phyloP scores from a whole-genome alignment of 2,888 invertebrate species.

The Iphiclides podalirius region DNA sequence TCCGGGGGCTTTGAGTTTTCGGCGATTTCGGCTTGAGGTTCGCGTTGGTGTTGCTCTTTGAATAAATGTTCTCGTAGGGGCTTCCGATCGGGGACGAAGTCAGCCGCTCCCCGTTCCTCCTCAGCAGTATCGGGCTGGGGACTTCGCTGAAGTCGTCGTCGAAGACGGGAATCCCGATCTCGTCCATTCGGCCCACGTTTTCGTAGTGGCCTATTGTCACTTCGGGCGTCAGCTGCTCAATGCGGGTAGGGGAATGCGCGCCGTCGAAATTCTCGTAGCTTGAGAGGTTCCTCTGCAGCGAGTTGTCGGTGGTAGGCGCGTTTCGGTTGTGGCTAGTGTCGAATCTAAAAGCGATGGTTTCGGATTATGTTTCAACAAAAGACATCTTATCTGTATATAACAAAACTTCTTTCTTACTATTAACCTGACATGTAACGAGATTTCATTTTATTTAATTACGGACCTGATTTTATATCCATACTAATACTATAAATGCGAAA shows the following conservation, averaged over 20 bases:
- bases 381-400: too few relatives aligned
- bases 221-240: slow-evolving; percentile 54
- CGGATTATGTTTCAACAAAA: too few relatives aligned
- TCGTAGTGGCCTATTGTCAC: slow-evolving; percentile 55
- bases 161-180: slow-evolving; percentile 69
- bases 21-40: slow-evolving; percentile 69
- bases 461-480: too few relatives aligned
- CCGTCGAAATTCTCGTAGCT: slow-evolving; percentile 80
- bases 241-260: slow-evolving; percentile 44
- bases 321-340: slow-evolving; percentile 68
- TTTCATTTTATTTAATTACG: too few relatives aligned
- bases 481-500: too few relatives aligned
- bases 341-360: slow-evolving; percentile 67
- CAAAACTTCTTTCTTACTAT: too few relatives aligned
- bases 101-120: slow-evolving; percentile 51
- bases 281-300: slow-evolving; percentile 62
- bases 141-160: slow-evolving; percentile 56
- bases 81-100: slow-evolving; percentile 56
- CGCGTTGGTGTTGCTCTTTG: slow-evolving; percentile 54
- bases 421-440: too few relatives aligned
- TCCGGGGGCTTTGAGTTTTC: slow-evolving; percentile 78
- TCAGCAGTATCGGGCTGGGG: slow-evolving; percentile 68
- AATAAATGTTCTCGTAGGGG: slow-evolving; percentile 83
- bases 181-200: slow-evolving; percentile 67
- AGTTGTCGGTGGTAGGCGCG: slow-evolving; percentile 50